Conservation (phyloP, 2,797 vertebrate species). For the Myotis myotis region DNA sequence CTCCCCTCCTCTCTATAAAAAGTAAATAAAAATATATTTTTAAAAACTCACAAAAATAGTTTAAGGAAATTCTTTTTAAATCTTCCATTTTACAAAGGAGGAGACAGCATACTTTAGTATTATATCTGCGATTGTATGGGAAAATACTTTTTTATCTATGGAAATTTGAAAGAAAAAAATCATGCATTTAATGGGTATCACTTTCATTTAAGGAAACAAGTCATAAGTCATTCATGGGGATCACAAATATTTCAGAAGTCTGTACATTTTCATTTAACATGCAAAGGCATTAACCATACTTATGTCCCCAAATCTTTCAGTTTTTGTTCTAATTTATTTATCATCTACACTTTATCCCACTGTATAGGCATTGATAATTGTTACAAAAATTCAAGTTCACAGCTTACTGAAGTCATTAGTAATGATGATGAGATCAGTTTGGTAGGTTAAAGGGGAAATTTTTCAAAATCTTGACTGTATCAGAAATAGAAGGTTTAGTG, state of each 20-base stretch:
- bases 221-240: not conserved
- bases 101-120: not conserved
- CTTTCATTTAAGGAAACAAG: conserved; percentile 11
- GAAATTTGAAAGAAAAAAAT: conserved; percentile 8
- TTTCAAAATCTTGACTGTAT: conserved; percentile 32
- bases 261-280: conserved; percentile 5
- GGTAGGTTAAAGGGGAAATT: not conserved
- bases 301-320: not conserved
- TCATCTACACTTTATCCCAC: not conserved
- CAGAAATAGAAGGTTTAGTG: not conserved
- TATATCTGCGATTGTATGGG: not conserved
- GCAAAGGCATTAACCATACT: conserved; percentile 26
- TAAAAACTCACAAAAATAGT: not conserved
- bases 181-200: not conserved
- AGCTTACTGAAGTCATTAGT: not conserved
- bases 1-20: no score
- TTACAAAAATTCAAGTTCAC: conserved; percentile 25
- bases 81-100: not conserved
- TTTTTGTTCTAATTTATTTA: not conserved
- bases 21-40: no score
- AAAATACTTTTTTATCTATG: conserved; percentile 14
- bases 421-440: not conserved
- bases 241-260: not conserved
- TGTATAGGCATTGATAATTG: not conserved
- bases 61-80: conserved; percentile 21